Evolutionary conservation across 1,140 invertebrate species (phyloP), one percentile per base, ranked within the genome.

Genomic region (Drosophila chauvacae): DNA sequence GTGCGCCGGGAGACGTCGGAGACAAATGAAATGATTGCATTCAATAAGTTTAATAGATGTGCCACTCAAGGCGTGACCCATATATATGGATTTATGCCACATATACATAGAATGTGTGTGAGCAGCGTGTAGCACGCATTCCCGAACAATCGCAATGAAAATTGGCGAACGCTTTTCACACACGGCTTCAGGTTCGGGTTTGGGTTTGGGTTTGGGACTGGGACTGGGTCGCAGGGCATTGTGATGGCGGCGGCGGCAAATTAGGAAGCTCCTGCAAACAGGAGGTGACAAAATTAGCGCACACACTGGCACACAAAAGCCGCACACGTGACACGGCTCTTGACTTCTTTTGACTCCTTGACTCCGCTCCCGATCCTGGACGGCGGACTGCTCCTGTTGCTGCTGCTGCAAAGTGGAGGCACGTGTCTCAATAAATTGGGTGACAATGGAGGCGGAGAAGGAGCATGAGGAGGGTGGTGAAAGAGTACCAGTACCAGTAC

Each of bases 321-420:
- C 39, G 45, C 62, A 68, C 83, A 87, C 83, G 83, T 87, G 83
- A 71, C 83, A 69, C 69, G 80, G 66, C 76, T 77, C 73, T 87
- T 87, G 83, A 87, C 83, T 87, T 86, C 82, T 86, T 81, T 79
- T 69, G 70, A 83, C 73, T 78, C 62, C 75, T 77, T 77, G 72
- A 65, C 68, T 33, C 58, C 44, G 42, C 42, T 23, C 28, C 28
- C 44, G 14, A 33, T 71, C 58, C 60, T 53, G 37, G 14, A 39
- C 37, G 5, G 14, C 20, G 47, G 47, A 50, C 59, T 50, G 73
- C 39, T 56, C 69, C 58, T 62, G 44, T 64, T 48, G 61, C 63
- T 26, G 60, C 63, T 59, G 41, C 55, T 62, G 50, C 50, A 65
- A 82, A 87, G 76, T 87, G 80, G 16, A 69, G 79, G 76, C 83